These are phyloP conservation scores for Ips nitidus DNA, from an alignment of 1,140 invertebrate genomes.

Conservation along the genomic window DNA sequence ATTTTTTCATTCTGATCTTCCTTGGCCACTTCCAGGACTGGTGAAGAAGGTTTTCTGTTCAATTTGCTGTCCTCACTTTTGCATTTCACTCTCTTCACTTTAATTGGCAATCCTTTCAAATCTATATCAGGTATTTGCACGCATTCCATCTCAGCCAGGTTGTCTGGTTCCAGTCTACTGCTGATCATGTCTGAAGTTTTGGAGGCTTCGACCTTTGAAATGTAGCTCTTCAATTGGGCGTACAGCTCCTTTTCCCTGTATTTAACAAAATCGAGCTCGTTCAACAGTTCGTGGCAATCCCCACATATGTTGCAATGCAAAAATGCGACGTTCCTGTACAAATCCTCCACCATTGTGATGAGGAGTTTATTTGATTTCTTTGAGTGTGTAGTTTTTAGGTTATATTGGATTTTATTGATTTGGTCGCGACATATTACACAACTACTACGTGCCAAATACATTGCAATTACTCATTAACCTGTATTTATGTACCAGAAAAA, in stretches of 20 bases:
- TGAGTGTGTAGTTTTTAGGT: conserved; percentile 25
- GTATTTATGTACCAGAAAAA: no score
- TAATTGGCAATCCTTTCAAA: conserved; percentile 27
- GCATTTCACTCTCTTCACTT: conserved; percentile 17
- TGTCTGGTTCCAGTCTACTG: not conserved
- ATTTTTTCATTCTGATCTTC: conserved; percentile 12
- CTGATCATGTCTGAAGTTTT: not conserved
- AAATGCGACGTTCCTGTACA: conserved; percentile 27
- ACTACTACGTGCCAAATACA: conserved; percentile 13
- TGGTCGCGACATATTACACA: conserved; percentile 28
- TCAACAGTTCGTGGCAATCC: conserved; percentile 32
- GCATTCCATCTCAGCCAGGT: not conserved
- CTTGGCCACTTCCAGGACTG: not conserved
- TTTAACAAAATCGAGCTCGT: conserved; percentile 38
- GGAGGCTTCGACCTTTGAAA: conserved; percentile 22
- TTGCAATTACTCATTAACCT: not conserved
- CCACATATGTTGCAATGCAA: conserved; percentile 35
- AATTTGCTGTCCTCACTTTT: not conserved
- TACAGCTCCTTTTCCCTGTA: conserved; percentile 30
- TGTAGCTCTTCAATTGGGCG: conserved; percentile 16
- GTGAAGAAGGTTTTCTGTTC: not conserved
- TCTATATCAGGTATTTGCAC: conserved; percentile 1
- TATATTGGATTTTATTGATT: conserved; percentile 23
- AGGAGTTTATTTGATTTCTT: conserved; percentile 19
- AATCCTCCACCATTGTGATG: conserved; percentile 26